These are phyloP conservation scores for Mimumesa dahlbomi DNA, from an alignment of 2,888 invertebrate species.

Conservation along the genomic window DNA sequence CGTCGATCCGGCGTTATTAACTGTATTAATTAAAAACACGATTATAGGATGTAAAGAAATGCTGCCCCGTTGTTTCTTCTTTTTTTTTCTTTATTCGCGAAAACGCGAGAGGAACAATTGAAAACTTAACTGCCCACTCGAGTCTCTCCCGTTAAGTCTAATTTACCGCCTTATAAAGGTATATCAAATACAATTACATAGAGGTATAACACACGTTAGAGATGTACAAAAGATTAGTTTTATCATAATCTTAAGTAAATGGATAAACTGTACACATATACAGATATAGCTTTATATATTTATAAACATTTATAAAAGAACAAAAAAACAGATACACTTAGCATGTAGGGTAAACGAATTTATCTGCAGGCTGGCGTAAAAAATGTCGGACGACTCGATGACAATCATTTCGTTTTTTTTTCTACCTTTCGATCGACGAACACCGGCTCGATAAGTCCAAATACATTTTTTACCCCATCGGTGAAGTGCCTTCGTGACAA, in stretches of 20 bases:
- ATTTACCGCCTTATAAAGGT: conserved; percentile 43
- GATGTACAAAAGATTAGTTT: conserved; percentile 61
- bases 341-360: conserved; percentile 16
- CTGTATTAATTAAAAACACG: neutral
- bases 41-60: no score
- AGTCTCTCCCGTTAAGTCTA: conserved; percentile 21
- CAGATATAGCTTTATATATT: conserved; percentile 61
- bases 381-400: neutral
- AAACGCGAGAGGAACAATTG: neutral
- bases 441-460: no score
- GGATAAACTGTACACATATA: conserved; percentile 53
- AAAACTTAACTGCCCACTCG: conserved; percentile 24
- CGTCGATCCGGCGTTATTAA: neutral
- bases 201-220: conserved; percentile 53
- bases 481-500: conserved; percentile 32
- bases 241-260: conserved; percentile 54
- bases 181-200: conserved; percentile 29
- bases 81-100: neutral
- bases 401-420: no score
- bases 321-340: no score
- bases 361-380: neutral
- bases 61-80: no score
- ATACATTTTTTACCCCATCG: neutral
- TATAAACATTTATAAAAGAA: conserved; percentile 53
- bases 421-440: no score